Conservation (phyloP, 53 echinoderm and acorn worm genomes). For the Echinometra lucunter region DNA sequence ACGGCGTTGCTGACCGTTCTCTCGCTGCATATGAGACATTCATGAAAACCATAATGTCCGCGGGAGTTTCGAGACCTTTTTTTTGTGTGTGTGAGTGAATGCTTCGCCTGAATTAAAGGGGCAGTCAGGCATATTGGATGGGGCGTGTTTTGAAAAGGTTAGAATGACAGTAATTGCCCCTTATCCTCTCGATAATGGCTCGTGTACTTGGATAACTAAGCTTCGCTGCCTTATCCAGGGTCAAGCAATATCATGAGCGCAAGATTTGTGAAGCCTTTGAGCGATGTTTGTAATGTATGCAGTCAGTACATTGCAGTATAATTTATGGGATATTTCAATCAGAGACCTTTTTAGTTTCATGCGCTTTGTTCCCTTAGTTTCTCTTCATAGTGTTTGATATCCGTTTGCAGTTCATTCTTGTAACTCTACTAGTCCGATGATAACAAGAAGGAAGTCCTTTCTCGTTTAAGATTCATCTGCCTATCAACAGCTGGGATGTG, state of each 20-base stretch:
- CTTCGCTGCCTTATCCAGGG: slow-evolving; percentile 13
- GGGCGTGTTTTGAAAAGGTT: slow-evolving; percentile 23
- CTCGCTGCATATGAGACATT: background rate
- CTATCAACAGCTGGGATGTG: too few species aligned
- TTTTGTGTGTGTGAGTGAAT: background rate
- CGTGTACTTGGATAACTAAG: background rate
- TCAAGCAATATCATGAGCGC: background rate
- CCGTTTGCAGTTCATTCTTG: too few species aligned
- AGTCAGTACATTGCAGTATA: too few species aligned
- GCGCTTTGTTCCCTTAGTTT: too few species aligned
- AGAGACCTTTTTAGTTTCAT: too few species aligned
- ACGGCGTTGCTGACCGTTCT: slow-evolving; percentile 29
- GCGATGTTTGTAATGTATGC: background rate
- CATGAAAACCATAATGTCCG: slow-evolving; percentile 50
- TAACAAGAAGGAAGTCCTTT: too few species aligned
- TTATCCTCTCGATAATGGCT: background rate
- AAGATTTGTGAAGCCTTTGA: background rate
- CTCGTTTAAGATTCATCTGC: too few species aligned
- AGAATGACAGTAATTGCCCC: slow-evolving; percentile 11
- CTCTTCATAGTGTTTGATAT: too few species aligned
- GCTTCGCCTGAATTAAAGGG: slow-evolving; percentile 34
- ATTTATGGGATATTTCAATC: background rate
- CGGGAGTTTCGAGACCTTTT: background rate
- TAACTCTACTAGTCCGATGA: too few species aligned
- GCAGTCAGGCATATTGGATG: background rate